phyloP scores from a whole-genome alignment of 2,888 invertebrate genomes.

The Caenorhabditis imperialis region DNA sequence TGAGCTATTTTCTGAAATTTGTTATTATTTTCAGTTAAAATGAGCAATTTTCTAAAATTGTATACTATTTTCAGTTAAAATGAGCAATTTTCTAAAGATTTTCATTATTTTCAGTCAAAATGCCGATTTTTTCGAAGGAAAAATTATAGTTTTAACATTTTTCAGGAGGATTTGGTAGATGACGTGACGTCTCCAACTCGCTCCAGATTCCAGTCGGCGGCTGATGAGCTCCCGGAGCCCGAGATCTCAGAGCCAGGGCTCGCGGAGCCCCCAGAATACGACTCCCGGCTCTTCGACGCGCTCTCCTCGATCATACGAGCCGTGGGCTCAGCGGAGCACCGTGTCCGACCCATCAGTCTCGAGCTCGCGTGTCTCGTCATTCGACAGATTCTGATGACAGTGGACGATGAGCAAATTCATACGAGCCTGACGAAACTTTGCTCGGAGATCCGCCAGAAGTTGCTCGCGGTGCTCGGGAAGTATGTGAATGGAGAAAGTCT shows the following conservation, averaged over 20 bases:
- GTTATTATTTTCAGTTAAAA: no score
- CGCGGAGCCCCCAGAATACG: slow-evolving; percentile 17
- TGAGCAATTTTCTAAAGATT: no score
- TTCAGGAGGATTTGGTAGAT: slow-evolving; percentile 40
- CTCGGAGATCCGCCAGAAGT: slow-evolving; percentile 81
- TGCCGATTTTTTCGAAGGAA: no score
- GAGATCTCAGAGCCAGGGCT: neutral
- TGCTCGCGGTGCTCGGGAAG: slow-evolving; percentile 58
- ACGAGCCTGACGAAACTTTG: slow-evolving; percentile 43
- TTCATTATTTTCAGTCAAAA: no score
- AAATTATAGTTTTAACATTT: neutral
- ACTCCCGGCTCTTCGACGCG: slow-evolving; percentile 61
- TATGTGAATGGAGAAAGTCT: slow-evolving; percentile 89
- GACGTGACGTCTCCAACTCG: slow-evolving; percentile 3
- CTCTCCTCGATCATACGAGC: slow-evolving; percentile 55
- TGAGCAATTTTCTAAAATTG: no score
- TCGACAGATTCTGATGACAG: slow-evolving; percentile 82
- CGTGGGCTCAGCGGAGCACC: slow-evolving; percentile 82
- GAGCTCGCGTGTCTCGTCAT: slow-evolving; percentile 90
- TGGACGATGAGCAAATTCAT: slow-evolving; percentile 78
- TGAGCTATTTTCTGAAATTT: no score
- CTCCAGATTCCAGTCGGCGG: slow-evolving; percentile 45
- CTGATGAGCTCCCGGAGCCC: slow-evolving; percentile 34
- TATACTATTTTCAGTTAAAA: no score
- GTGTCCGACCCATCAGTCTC: slow-evolving; percentile 91